Evolutionary conservation across 2,797 vertebrate species (phyloP), one percentile per base, ranked within the genome.

Genomic region (Peromyscus attwateri): DNA sequence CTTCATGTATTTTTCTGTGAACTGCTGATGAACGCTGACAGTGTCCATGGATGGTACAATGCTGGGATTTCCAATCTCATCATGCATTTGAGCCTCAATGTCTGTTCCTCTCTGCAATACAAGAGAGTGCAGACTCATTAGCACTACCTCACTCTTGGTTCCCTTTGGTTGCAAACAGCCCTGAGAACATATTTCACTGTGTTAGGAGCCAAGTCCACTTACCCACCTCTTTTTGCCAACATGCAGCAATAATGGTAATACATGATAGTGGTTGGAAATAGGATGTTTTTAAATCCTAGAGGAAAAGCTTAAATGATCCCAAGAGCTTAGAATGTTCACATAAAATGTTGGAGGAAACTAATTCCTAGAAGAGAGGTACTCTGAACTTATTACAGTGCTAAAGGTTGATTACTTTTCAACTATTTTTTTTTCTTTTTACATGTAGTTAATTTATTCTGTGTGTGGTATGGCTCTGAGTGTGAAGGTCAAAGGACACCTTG

Each of bases 1-100:
- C 75, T 79, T 97, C 16, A 19, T 2, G 0, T 95, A 97, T 21
- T 57, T 98, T 92, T 43, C 95, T 98, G 68, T 75, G 70, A 81
- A 19, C n/a, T 71, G 82, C 92, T 49, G 40, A 49, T 1, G 3
- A 71, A 82, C 57, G 79, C 55, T 81, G 62, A 66, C 29, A 16
- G 34, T 73, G 7, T 82, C 80, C 62, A 87, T 57, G 81, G 92
- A 80, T 82, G 79, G 34, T 12, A 52, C 3, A 75, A 1, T 5
- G 29, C 46, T 23, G 37, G 71, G 49, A 60, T 40, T 91, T 87
- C 43, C 70, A 71, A 19, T 89, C 85, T 89, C 71, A 85, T 92
- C 90, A 49, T 62, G 62, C 79, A 64, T 83, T 94, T 96, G 75
- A 90, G 3, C 64, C 92, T 93, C 70, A 37, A 34, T 8, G 52